Conservation (phyloP, 2,113 vertebrate genomes). For the Ursus arctos region DNA sequence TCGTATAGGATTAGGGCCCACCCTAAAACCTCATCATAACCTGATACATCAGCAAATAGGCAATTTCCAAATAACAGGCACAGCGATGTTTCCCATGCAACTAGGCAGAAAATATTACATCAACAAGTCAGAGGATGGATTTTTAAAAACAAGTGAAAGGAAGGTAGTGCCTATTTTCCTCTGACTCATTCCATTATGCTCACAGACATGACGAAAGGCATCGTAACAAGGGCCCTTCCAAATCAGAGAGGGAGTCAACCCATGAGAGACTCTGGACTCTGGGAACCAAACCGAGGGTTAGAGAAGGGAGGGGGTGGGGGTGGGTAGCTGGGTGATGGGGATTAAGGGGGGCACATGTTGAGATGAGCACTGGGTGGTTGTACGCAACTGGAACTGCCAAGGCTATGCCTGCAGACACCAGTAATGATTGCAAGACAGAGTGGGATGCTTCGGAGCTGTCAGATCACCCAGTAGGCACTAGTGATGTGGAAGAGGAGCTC, state of each 20-base stretch:
- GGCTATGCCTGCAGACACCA: neutral
- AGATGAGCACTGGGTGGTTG: too few relatives aligned
- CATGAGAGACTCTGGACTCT: too few relatives aligned
- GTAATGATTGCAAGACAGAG: neutral
- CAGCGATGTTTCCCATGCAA: neutral
- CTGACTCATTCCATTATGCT: neutral
- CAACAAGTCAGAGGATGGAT: neutral
- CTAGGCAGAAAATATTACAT: neutral
- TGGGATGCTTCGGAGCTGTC: neutral
- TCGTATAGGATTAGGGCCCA: neutral
- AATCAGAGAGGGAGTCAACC: too few relatives aligned
- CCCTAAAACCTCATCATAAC: neutral
- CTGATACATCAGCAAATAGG: neutral
- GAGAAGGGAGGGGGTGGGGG: too few relatives aligned
- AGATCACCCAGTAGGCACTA: neutral
- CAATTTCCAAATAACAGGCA: neutral
- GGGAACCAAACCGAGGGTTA: too few relatives aligned
- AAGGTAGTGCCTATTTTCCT: neutral
- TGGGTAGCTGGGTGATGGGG: too few relatives aligned
- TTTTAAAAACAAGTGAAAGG: neutral
- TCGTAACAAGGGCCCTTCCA: neutral
- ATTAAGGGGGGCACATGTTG: too few relatives aligned
- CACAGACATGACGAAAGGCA: neutral
- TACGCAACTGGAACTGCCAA: neutral
- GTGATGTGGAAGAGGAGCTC: neutral